Base-by-base conservation (phyloP, 2,113 vertebrate genomes). In the Numida meleagris region DNA sequence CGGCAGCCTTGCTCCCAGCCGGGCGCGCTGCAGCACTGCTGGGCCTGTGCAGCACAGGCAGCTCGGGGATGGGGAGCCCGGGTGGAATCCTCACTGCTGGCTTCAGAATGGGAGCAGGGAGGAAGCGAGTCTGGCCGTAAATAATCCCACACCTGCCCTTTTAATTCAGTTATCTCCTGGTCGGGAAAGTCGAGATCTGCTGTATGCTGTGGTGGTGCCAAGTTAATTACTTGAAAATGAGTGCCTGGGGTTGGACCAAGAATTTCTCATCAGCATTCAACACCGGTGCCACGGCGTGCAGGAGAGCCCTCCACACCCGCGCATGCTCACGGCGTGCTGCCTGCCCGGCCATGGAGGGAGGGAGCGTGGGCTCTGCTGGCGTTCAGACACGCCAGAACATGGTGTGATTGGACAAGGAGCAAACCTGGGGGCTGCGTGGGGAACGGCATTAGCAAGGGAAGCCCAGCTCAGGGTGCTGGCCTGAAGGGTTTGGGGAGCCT, bases 211-310 rank as follows among this genome's bases (percentile, higher is more conserved):
- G 95, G 82, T 73, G 86, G 51, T 96, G 96, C 95, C 95, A 96
- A 96, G 96, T 95, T 96, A 96, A 96, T 96, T 94, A 96, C 96
- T 96, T 84, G 95, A 96, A 96, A 96, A 96, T 93, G 95, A 96
- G 96, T 73, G 94, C 94, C 94, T 96, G 95, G 94, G 94, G 93
- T 96, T 85, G 96, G 91, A 87, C 95, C 96, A 96, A 92, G 95
- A 87, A 92, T 90, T 93, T n/a, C 95, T 96, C 96, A 96, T 96
- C 95, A 96, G 96, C 94, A 96, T 96, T 94, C 96, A 93, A 93
- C 92, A 87, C 36, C 90, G 42, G 94, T 79, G 95, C 61, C 86
- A 72, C 0, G 66, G 90, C 12, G 14, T 1, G 83, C 36, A 33
- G 88, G 89, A 79, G 92, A 93, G 86, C 83, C 82, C 3, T 24